Conservation (phyloP, 2,888 invertebrate species). For the Ferrisia virgata region DNA sequence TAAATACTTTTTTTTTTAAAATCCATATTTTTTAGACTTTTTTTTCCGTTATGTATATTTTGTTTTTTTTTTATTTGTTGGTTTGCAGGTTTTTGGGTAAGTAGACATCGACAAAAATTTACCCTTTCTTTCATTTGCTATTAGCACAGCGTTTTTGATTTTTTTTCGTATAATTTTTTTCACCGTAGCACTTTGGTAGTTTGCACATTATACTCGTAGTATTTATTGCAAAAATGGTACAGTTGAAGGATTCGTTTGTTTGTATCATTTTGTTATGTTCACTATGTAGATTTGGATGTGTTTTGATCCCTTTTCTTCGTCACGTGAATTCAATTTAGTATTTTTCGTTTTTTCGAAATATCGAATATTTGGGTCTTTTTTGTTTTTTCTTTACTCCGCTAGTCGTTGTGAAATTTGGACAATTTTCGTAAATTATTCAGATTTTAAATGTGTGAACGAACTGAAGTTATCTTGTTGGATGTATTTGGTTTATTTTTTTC, state of each 20-base stretch:
- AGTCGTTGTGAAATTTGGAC: too few species aligned
- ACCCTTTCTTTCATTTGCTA: constrained; percentile 36
- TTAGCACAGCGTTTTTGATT: constrained; percentile 44
- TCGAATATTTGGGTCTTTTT: too few species aligned
- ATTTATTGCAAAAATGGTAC: not conserved
- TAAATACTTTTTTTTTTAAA: constrained; percentile 53
- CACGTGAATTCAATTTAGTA: not conserved
- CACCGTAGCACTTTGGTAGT: constrained; percentile 30
- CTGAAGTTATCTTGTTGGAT: too few species aligned
- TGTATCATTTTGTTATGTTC: not conserved
- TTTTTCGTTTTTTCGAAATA: not conserved
- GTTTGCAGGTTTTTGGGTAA: constrained; percentile 51
- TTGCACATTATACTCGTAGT: not conserved
- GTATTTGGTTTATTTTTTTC: too few species aligned
- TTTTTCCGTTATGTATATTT: constrained; percentile 50
- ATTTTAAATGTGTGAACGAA: too few species aligned
- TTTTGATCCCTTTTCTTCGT: not conserved
- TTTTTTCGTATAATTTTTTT: constrained; percentile 47
- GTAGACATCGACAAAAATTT: constrained; percentile 48
- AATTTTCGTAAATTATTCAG: too few species aligned
- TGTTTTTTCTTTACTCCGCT: too few species aligned
- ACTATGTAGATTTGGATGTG: not conserved
- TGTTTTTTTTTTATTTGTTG: constrained; percentile 54
- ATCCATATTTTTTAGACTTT: constrained; percentile 59
- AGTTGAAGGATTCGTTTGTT: not conserved